phyloP scores from a whole-genome alignment of 2,888 invertebrate genomes.

The Dryococelus australis region DNA sequence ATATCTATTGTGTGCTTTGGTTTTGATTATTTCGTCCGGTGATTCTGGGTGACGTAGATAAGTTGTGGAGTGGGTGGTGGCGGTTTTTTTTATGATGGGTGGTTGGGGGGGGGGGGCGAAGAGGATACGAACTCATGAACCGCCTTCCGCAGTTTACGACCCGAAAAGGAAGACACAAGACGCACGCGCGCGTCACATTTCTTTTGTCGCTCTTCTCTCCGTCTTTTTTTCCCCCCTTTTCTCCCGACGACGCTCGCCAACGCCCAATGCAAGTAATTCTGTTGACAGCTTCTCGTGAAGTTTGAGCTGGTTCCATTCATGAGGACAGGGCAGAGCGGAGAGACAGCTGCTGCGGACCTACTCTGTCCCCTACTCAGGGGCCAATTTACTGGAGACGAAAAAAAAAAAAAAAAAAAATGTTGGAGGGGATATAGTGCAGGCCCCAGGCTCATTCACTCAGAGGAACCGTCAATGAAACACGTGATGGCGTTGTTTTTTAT shows the following conservation, averaged over 20 bases:
- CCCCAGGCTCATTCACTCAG: background rate
- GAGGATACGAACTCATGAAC: background rate
- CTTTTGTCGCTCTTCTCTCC: background rate
- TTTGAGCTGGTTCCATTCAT: slow-evolving; percentile 23
- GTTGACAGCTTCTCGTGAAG: slow-evolving; percentile 27
- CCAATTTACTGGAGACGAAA: background rate
- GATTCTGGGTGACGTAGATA: too few relatives aligned
- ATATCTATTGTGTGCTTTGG: too few relatives aligned
- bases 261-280: slow-evolving; percentile 20
- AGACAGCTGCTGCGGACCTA: background rate
- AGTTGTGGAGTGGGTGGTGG: too few relatives aligned
- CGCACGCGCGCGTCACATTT: background rate
- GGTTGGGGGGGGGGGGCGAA: too few relatives aligned
- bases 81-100: background rate
- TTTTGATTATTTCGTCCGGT: too few relatives aligned
- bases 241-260: background rate
- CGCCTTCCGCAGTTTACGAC: background rate
- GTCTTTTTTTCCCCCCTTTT: background rate
- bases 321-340: background rate
- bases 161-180: background rate
- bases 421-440: background rate
- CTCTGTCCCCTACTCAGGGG: background rate
- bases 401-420: too few relatives aligned
- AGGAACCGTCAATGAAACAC: background rate
- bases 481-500: background rate